Conservation (phyloP, 2,888 invertebrate species). For the Drosophila cognata region DNA sequence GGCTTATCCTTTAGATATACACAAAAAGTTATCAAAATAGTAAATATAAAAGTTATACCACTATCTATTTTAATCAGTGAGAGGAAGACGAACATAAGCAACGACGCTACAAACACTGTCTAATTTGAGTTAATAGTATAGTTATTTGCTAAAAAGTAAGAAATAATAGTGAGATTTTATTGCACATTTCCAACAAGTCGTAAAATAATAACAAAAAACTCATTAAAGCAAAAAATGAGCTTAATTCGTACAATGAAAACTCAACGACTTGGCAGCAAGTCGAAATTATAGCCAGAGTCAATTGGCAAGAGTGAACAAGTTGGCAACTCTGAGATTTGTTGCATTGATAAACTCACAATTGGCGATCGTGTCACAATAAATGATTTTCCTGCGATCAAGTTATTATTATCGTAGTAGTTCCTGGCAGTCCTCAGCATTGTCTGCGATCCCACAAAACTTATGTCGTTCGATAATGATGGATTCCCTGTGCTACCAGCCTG, state of each 20-base stretch:
- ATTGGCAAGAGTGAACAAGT: conserved; percentile 28
- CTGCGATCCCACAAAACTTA: conserved; percentile 52
- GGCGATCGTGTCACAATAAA: conserved; percentile 78
- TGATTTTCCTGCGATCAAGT: conserved; percentile 77
- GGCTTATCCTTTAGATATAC: background rate
- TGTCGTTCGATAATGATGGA: conserved; percentile 73
- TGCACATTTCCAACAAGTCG: conserved; percentile 33
- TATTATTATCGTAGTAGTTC: conserved; percentile 61
- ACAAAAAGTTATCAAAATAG: background rate
- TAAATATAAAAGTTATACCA: background rate
- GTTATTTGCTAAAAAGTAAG: conserved; percentile 6
- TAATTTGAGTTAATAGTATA: conserved; percentile 25
- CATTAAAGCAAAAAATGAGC: conserved; percentile 15
- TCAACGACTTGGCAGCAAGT: conserved; percentile 32
- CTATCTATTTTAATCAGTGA: background rate
- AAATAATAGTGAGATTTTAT: conserved; percentile 14
- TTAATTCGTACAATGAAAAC: conserved; percentile 19
- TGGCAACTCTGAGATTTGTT: conserved; percentile 32
- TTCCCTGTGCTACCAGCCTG: conserved; percentile 65
- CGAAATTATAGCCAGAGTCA: conserved; percentile 5
- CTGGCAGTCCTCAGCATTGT: conserved; percentile 24
- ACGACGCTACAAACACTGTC: too few species aligned
- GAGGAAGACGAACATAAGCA: background rate
- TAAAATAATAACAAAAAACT: conserved; percentile 41
- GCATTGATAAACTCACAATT: conserved; percentile 47